These are phyloP conservation scores for Nasonia longicornis DNA, from an alignment of 1,140 invertebrate species.

Conservation along the genomic window DNA sequence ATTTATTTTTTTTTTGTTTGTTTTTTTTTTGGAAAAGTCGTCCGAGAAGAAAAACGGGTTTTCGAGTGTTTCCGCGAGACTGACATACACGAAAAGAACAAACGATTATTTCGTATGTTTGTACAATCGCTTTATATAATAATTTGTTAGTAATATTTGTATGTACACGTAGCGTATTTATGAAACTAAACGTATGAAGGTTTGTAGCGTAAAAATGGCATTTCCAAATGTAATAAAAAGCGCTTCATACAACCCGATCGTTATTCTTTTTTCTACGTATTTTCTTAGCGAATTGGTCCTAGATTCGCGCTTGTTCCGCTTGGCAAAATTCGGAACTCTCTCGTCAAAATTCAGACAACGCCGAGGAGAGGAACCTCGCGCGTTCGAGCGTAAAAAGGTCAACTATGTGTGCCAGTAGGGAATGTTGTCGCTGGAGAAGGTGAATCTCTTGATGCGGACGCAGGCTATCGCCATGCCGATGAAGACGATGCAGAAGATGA, in stretches of 20 bases:
- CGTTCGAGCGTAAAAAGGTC: not conserved
- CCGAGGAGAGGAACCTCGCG: not conserved
- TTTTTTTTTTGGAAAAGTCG: not conserved
- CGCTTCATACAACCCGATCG: not conserved
- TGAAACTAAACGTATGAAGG: slow-evolving; percentile 6
- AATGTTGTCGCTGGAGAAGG: slow-evolving; percentile 39
- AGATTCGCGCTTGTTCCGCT: not conserved
- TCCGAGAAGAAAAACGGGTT: not conserved
- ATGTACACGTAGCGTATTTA: slow-evolving; percentile 40
- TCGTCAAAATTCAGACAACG: not conserved
- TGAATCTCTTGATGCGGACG: slow-evolving; percentile 49
- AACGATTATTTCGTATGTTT: slow-evolving; percentile 10
- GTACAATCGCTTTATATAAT: slow-evolving; percentile 45
- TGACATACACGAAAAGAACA: not conserved
- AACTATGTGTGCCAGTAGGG: slow-evolving; percentile 45
- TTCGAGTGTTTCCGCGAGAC: not conserved
- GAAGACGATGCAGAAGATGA: slow-evolving; percentile 70
- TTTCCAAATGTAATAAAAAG: slow-evolving; percentile 19
- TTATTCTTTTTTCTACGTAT: no score
- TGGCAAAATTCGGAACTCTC: not conserved
- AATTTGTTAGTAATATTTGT: slow-evolving; percentile 47
- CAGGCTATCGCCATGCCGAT: slow-evolving; percentile 68
- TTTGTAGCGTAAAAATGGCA: slow-evolving; percentile 1
- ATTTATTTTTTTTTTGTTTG: not conserved
- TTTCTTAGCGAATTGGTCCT: not conserved